A percentile compares a stretch with the other conserved stretches of the same genome.
phyloP scores from a whole-genome alignment of 2,888 invertebrate genomes.

The Dryobotodes eremita region DNA sequence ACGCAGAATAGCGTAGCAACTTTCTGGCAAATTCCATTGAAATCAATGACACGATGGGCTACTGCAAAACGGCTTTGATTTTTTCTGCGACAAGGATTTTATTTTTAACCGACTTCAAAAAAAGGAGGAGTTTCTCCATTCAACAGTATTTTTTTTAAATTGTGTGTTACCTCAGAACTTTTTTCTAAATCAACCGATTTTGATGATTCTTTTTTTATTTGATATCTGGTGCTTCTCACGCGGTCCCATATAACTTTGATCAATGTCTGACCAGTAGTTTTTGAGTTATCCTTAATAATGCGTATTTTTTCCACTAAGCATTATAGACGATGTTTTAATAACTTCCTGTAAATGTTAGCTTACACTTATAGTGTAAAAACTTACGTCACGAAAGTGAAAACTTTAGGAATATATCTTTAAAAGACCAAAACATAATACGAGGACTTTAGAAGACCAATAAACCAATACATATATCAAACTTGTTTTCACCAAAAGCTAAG shows the following conservation, averaged over 20 bases:
- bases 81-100: too few species aligned
- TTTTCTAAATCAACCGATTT: too few species aligned
- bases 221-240: too few species aligned
- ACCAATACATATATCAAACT: slow-evolving; percentile 19
- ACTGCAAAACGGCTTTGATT: neutral
- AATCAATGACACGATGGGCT: neutral
- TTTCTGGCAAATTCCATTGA: neutral
- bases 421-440: neutral
- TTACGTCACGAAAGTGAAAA: neutral
- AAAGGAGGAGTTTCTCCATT: neutral
- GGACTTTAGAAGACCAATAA: neutral
- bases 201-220: too few species aligned
- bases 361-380: neutral
- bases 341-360: neutral
- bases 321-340: too few species aligned
- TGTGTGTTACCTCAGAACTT: neutral
- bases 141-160: neutral
- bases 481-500: slow-evolving; percentile 31
- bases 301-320: too few species aligned
- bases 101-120: neutral
- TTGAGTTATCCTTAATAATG: too few species aligned
- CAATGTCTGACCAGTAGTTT: too few species aligned
- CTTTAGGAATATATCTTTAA: neutral
- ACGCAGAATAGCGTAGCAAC: neutral
- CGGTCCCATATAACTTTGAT: too few species aligned